Percentiles rank a stretch among this genome's conserved stretches.
Conservation (phyloP, 2,797 vertebrate species). For the Pipistrellus pipistrellus region DNA sequence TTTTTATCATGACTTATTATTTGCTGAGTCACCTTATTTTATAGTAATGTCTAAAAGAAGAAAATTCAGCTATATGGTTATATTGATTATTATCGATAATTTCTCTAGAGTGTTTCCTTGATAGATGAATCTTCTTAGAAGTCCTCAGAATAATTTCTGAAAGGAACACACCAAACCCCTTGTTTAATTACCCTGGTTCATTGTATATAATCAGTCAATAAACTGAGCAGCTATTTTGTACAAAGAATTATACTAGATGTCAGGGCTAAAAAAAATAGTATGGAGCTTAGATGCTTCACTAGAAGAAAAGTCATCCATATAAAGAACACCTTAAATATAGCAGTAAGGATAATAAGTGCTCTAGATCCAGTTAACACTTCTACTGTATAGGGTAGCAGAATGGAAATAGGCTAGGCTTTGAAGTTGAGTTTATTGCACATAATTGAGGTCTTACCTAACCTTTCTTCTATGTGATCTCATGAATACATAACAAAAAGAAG, state of each 20-base stretch:
- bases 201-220: neutral
- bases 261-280: neutral
- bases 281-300: neutral
- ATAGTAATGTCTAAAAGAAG: slow-evolving; percentile 25
- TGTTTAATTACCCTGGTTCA: slow-evolving; percentile 3
- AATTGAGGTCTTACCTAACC: neutral
- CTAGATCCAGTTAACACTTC: neutral
- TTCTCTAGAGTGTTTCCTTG: neutral
- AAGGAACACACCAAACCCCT: neutral
- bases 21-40: slow-evolving; percentile 41
- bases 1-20: slow-evolving; percentile 47
- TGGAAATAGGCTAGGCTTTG: neutral
- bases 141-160: slow-evolving; percentile 29
- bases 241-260: neutral
- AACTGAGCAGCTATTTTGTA: neutral
- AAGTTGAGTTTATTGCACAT: neutral
- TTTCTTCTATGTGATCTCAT: neutral
- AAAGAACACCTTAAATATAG: slow-evolving; percentile 7
- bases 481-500: neutral
- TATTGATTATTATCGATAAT: slow-evolving; percentile 9
- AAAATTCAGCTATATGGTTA: slow-evolving; percentile 39
- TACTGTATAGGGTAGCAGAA: neutral
- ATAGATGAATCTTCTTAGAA: slow-evolving; percentile 47
- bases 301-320: neutral
- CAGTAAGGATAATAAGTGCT: neutral